Percentiles rank a stretch among this genome's conserved stretches.
These are phyloP conservation scores for Montifringilla adamsi DNA, from an alignment of 2,113 vertebrate species.

Conservation along the genomic window DNA sequence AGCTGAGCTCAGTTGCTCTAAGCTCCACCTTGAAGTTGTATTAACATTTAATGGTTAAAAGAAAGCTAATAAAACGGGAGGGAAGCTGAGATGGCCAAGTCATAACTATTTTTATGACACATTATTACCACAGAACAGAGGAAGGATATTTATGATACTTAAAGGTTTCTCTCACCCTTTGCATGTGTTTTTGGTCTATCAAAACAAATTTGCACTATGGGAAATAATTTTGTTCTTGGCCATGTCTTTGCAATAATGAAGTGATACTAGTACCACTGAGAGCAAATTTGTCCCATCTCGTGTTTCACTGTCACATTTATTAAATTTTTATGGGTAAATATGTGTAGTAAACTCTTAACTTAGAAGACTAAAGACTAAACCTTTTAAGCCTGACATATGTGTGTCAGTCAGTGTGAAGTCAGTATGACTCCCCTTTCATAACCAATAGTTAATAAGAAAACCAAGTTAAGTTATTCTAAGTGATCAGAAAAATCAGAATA, in stretches of 20 bases:
- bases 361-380: not conserved
- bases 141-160: not conserved
- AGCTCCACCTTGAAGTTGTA: constrained; percentile 39
- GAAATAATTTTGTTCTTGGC: not conserved
- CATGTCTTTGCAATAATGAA: not conserved
- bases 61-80: constrained; percentile 23
- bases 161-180: not conserved
- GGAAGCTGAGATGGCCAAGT: constrained; percentile 19
- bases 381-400: not conserved
- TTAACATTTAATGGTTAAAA: not conserved
- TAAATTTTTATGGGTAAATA: not conserved
- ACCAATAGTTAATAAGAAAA: not conserved
- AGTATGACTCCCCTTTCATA: not conserved
- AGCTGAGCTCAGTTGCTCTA: not conserved
- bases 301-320: not conserved
- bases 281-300: not conserved
- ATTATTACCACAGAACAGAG: not conserved
- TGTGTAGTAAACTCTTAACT: not conserved
- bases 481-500: not conserved
- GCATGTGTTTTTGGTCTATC: not conserved
- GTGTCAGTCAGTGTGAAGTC: not conserved
- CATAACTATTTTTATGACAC: constrained; percentile 21
- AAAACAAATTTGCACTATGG: not conserved
- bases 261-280: not conserved
- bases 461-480: not conserved